These are phyloP conservation scores for Teleopsis dalmanni DNA, from an alignment of 1,140 invertebrate genomes.

Conservation along the genomic window DNA sequence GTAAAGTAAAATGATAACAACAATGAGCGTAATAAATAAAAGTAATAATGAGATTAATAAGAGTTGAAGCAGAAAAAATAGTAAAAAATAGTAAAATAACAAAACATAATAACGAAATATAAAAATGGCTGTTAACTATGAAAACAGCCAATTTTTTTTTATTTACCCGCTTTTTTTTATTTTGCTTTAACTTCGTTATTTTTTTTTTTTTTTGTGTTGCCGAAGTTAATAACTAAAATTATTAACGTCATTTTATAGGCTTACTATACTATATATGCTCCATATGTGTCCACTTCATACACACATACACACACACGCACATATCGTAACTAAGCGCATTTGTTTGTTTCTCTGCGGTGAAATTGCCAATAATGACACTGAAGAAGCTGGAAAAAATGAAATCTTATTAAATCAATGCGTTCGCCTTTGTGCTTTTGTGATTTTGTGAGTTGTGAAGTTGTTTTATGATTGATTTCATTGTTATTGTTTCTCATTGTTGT, in stretches of 20 bases:
- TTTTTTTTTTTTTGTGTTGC: too few relatives aligned
- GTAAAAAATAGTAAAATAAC: too few relatives aligned
- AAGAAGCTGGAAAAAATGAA: not conserved
- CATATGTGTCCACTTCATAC: not conserved
- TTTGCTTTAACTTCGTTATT: too few relatives aligned
- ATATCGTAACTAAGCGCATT: not conserved
- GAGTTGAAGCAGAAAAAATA: not conserved
- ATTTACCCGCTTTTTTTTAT: too few relatives aligned
- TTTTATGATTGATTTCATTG: too few relatives aligned
- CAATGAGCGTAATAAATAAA: slow-evolving; percentile 5
- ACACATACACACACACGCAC: not conserved
- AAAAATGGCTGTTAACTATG: slow-evolving; percentile 7
- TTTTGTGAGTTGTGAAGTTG: too few relatives aligned
- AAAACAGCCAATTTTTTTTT: too few relatives aligned
- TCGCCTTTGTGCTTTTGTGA: not conserved
- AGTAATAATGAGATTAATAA: slow-evolving; percentile 5
- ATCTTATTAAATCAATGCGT: slow-evolving; percentile 1
- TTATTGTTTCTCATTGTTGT: too few relatives aligned
- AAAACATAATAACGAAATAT: not conserved
- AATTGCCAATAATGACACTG: slow-evolving; percentile 4
- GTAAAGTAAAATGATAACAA: slow-evolving; percentile 14
- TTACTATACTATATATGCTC: too few relatives aligned
- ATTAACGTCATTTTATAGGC: too few relatives aligned
- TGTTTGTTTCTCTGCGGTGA: not conserved
- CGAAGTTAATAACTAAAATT: too few relatives aligned